These are phyloP conservation scores for Pachliopta kotzebuea DNA, from an alignment of 2,888 invertebrate species.

Conservation along the genomic window DNA sequence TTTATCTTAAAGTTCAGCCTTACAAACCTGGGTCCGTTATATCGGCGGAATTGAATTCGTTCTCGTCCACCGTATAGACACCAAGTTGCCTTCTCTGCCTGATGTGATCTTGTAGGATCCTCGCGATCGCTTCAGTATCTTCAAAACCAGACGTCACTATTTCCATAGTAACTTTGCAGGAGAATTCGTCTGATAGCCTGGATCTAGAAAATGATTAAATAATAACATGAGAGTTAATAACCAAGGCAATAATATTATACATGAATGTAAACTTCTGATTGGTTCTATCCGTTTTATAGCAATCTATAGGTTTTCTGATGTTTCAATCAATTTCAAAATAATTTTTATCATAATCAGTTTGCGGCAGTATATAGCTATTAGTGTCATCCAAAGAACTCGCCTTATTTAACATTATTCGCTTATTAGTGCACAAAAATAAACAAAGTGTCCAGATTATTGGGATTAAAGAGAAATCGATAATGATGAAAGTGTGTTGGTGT, in stretches of 20 bases:
- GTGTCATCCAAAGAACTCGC: too few species aligned
- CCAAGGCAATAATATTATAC: neutral
- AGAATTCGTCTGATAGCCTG: constrained; percentile 78
- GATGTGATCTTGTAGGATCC: constrained; percentile 81
- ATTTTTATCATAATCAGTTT: too few species aligned
- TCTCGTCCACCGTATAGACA: constrained; percentile 73
- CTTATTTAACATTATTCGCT: too few species aligned
- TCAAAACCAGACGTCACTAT: constrained; percentile 82
- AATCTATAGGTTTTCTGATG: too few species aligned
- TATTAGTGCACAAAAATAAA: too few species aligned
- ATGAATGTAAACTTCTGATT: neutral
- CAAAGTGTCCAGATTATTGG: too few species aligned
- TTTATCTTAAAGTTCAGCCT: neutral
- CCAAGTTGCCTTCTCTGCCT: constrained; percentile 75
- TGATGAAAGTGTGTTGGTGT: too few species aligned
- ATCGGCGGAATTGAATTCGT: constrained; percentile 77
- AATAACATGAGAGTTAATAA: neutral
- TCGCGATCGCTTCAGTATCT: constrained; percentile 72
- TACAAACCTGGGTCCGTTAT: constrained; percentile 60
- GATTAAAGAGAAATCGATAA: too few species aligned
- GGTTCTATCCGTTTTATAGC: too few species aligned
- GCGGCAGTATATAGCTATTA: too few species aligned
- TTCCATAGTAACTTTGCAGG: constrained; percentile 84
- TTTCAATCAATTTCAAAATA: too few species aligned
- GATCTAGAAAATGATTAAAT: constrained; percentile 66